Evolutionary conservation across 2,888 invertebrate species (phyloP), one percentile per base, ranked within the genome.

Genomic region (Molorchus minor): DNA sequence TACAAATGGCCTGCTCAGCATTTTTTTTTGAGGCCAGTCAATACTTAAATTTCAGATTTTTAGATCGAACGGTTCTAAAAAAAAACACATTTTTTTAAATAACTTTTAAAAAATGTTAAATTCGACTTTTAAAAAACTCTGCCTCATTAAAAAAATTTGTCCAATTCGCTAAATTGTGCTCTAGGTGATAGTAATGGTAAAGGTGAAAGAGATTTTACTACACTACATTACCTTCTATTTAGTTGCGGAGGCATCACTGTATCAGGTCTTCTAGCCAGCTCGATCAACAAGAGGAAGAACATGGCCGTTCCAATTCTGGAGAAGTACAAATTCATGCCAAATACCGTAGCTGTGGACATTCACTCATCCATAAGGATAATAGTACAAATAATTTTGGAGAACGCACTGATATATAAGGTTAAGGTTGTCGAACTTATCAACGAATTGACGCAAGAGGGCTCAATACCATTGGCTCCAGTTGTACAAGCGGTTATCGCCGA

Each of bases 221-320:
- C n/a, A n/a, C n/a, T n/a, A n/a, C n/a, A n/a, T n/a, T n/a, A n/a
- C n/a, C n/a, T n/a, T n/a, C n/a, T n/a, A n/a, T 62, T 70, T 19
- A 84, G 87, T 62, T 85, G 88, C 54, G 93, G 92, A 45, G 93
- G 92, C 56, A 88, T 94, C 0, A 90, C 92, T 80, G 82, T 94
- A 3, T 84, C 88, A 56, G 93, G 93, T 1, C 81, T 94, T 0
- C 87, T 89, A 67, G 91, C 92, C 0, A 90, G 88, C 54, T 85
- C 90, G 0, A 92, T 94, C 35, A 85, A 90, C 0, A 84, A 88
- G 65, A 85, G 86, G 41, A 82, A 86, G 59, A 87, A 88, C 13
- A 85, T 89, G 25, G 88, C 88, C 10, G 83, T 87, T 12, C 93
- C 94, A 1, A 87, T 91, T 0, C 78, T 94, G 16, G 94, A 94